Evolutionary conservation across 1,140 invertebrate genomes (phyloP).

Genomic region (Adelges cooleyi): DNA sequence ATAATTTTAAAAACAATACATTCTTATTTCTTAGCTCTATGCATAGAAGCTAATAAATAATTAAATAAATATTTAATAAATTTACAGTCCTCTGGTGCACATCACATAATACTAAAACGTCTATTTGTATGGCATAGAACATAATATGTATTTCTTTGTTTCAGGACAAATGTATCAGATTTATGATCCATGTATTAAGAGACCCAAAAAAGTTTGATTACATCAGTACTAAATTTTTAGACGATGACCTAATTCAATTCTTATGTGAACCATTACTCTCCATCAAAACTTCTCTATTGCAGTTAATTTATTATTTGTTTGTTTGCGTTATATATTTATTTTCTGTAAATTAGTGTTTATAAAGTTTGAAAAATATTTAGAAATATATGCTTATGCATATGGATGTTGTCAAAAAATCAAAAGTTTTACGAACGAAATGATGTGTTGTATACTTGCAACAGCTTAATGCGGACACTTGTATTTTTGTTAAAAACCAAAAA

Average conservation of each 20-base stretch:
- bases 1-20: no score
- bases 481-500: slow-evolving; percentile 13
- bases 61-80: no score
- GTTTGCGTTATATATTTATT: background rate
- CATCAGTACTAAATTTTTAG: background rate
- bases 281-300: background rate
- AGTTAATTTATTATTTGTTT: background rate
- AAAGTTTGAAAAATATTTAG: background rate
- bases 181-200: slow-evolving; percentile 15
- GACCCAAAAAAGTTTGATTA: slow-evolving; percentile 1
- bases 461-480: slow-evolving; percentile 4
- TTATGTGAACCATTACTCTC: slow-evolving; percentile 20
- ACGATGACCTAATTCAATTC: slow-evolving; percentile 19
- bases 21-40: no score
- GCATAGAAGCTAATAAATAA: no score
- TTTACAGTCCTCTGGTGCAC: no score
- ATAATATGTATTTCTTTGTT: no score
- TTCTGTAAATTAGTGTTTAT: background rate
- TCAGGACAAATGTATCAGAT: slow-evolving; percentile 9
- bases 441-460: slow-evolving; percentile 10
- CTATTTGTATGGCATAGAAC: no score
- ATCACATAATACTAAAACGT: no score
- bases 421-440: slow-evolving; percentile 18
- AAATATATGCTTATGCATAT: slow-evolving; percentile 20
- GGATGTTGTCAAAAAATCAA: slow-evolving; percentile 19